Percentiles rank a stretch among this genome's conserved stretches.
These are phyloP conservation scores for Syngnathus floridae DNA, from an alignment of 2,113 vertebrate species.

Conservation along the genomic window DNA sequence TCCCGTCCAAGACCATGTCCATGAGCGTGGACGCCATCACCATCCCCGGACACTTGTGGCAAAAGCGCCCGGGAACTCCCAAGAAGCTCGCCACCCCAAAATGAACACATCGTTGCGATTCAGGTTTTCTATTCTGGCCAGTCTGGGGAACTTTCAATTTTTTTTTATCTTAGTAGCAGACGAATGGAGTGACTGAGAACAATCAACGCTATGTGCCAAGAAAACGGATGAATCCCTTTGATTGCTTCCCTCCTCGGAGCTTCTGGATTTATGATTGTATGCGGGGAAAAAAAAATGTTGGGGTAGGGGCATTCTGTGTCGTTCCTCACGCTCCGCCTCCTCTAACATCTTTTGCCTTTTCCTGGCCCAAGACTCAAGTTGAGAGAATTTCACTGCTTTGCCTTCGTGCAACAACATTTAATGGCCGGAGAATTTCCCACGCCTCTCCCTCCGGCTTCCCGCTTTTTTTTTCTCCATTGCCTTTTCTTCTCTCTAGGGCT, in stretches of 20 bases:
- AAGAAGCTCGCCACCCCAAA: slow-evolving; percentile 84
- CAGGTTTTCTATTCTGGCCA: slow-evolving; percentile 34
- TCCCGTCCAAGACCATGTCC: slow-evolving; percentile 92
- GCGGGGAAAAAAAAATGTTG: background rate
- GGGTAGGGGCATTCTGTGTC: background rate
- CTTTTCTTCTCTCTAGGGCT: slow-evolving; percentile 52
- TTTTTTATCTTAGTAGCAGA: slow-evolving; percentile 13
- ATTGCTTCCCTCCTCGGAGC: slow-evolving; percentile 21
- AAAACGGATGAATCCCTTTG: slow-evolving; percentile 31
- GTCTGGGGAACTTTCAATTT: slow-evolving; percentile 19
- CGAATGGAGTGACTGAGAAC: slow-evolving; percentile 23
- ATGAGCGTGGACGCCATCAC: slow-evolving; percentile 92
- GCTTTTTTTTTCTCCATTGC: slow-evolving; percentile 46
- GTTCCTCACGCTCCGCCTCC: slow-evolving; percentile 21
- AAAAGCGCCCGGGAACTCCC: slow-evolving; percentile 82
- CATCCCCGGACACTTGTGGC: slow-evolving; percentile 86
- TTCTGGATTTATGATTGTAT: slow-evolving; percentile 47
- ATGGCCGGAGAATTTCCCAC: slow-evolving; percentile 37
- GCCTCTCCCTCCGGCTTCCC: slow-evolving; percentile 37
- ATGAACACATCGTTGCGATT: slow-evolving; percentile 44
- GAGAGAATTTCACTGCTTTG: slow-evolving; percentile 55
- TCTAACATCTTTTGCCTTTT: slow-evolving; percentile 49
- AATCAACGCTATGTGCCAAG: slow-evolving; percentile 33
- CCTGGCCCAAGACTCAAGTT: slow-evolving; percentile 36
- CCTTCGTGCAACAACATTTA: slow-evolving; percentile 35